phyloP scores from a whole-genome alignment of 2,113 vertebrate genomes.

The Plestiodon gilberti region DNA sequence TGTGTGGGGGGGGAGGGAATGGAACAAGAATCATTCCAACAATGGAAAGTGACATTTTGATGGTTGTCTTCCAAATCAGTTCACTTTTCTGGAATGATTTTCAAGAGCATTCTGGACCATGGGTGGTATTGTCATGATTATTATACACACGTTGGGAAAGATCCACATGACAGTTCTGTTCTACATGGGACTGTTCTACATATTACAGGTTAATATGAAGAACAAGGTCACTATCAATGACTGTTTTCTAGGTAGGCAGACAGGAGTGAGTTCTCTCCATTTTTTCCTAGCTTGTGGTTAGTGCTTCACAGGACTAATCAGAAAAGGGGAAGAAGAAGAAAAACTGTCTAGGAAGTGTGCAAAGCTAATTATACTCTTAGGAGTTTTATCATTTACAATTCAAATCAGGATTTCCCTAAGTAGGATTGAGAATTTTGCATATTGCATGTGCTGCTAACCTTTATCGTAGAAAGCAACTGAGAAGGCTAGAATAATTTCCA shows the following conservation, averaged over 20 bases:
- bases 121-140: conserved; percentile 4
- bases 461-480: conserved; percentile 34
- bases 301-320: conserved; percentile 37
- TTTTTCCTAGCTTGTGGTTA: conserved; percentile 24
- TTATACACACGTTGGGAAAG: conserved; percentile 15
- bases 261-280: rapidly evolving
- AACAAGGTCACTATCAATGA: conserved; percentile 22
- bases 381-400: conserved; percentile 63
- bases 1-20: not conserved
- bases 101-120: not conserved
- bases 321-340: not conserved
- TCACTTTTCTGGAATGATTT: not conserved
- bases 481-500: conserved; percentile 55
- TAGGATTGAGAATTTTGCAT: conserved; percentile 55
- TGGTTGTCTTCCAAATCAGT: conserved; percentile 21
- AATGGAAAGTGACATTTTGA: not conserved
- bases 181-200: conserved; percentile 38
- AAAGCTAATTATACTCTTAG: conserved; percentile 67
- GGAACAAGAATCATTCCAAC: not conserved
- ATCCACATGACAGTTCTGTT: not conserved
- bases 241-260: conserved; percentile 22
- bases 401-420: conserved; percentile 61
- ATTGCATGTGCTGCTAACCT: conserved; percentile 48
- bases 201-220: conserved; percentile 18
- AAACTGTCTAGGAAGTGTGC: conserved; percentile 37